A percentile compares a stretch with the other conserved stretches of the same genome.
Evolutionary conservation across 2,797 vertebrate species (phyloP).

Genomic region (Urophycis tenuis): DNA sequence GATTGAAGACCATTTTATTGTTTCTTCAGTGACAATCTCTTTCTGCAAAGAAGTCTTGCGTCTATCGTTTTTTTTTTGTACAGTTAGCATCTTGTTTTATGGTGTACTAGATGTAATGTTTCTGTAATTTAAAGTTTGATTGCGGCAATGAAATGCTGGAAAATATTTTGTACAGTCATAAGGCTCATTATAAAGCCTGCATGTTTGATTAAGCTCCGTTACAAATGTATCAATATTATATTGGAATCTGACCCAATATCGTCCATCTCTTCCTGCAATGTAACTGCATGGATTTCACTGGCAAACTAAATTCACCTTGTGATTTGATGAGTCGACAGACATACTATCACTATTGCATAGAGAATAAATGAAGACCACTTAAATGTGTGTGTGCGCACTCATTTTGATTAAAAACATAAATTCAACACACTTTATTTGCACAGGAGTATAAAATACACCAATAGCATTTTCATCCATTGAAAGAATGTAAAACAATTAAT

Average conservation of each 20-base stretch:
- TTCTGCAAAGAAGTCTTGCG: background rate
- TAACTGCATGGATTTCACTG: background rate
- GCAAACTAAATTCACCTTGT: slow-evolving; percentile 1
- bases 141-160: slow-evolving; percentile 35
- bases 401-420: background rate
- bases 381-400: background rate
- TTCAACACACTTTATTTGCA: slow-evolving; percentile 46
- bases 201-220: background rate
- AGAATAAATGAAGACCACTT: background rate
- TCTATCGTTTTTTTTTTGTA: slow-evolving; percentile 34
- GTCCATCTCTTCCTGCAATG: background rate
- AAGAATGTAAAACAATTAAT: slow-evolving; percentile 36
- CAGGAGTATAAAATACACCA: slow-evolving; percentile 70
- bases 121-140: slow-evolving; percentile 64
- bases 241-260: background rate
- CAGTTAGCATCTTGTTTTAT: slow-evolving; percentile 20
- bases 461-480: slow-evolving; percentile 43
- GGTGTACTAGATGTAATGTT: slow-evolving; percentile 31
- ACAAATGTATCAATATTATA: background rate
- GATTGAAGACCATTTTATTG: background rate
- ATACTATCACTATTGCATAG: slow-evolving; percentile 52
- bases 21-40: slow-evolving; percentile 2
- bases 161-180: slow-evolving; percentile 30
- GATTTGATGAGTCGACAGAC: background rate
- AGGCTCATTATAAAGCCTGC: slow-evolving; percentile 1